Evolutionary conservation across 2,113 vertebrate genomes (phyloP), one percentile per base, ranked within the genome.

Genomic region (Fulmarus glacialis): DNA sequence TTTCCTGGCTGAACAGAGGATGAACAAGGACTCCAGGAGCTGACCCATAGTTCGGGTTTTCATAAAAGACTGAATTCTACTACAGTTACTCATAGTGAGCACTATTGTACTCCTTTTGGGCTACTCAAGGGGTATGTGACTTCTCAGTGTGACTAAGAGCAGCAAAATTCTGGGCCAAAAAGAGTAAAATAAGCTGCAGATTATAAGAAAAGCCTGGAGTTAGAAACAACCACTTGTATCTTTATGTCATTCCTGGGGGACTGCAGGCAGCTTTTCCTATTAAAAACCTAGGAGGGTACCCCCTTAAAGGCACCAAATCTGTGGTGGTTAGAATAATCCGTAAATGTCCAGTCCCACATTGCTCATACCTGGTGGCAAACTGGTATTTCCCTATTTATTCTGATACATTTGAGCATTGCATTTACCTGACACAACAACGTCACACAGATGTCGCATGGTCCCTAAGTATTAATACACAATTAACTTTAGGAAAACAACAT

Each of bases 401-500:
- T 63, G 45, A 81, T 55, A 81, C 26, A 63, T 68, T 58, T 50
- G 45, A 93, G 75, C 66, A 47, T 3, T 53, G 78, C 53, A 58
- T 80, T 94, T 70, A 95, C 75, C 47, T 81, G 53, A 50, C 42
- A 15, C 7, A 56, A 79, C 70, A 95, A 64, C 53, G 78, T 80
- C 24, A 48, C 89, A 77, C 73, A 90, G 89, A 68, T 87, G 63
- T 80, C 15, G 2, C 80, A 73, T 0, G 0, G 73, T 63, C 58
- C 48, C 34, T 50, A 91, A 62, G 64, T 89, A 81, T 85, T 83
- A 82, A 83, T 91, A 86, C 36, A 58, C 67, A 87, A 92, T 94
- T 95, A 92, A 83, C 81, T 91, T 82, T 47, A 88, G 68, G 73
- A 93, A 95, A 94, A 93, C 55, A 86, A 84, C 63, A 50, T 82